Conservation (phyloP, 2,797 vertebrate genomes). For the Pseudopleuronectes americanus region DNA sequence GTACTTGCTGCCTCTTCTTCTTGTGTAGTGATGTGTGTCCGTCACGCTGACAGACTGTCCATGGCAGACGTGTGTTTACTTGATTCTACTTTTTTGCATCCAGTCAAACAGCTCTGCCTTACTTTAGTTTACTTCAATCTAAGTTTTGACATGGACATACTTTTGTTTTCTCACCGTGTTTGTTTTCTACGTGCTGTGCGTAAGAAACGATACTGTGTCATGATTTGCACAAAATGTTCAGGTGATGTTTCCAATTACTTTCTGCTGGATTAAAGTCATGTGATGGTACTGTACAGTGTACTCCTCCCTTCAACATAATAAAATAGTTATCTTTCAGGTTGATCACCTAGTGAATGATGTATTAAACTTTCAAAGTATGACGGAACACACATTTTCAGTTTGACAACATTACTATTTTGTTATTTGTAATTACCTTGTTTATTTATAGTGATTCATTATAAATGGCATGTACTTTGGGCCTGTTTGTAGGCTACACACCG, state of each 20-base stretch:
- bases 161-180: slow-evolving; percentile 26
- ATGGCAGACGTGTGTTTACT: slow-evolving; percentile 1
- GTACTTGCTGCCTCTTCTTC: slow-evolving; percentile 21
- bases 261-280: slow-evolving; percentile 52
- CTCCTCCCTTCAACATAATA: slow-evolving; percentile 59
- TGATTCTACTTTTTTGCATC: slow-evolving; percentile 13
- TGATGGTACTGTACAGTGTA: slow-evolving; percentile 43
- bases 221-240: slow-evolving; percentile 57
- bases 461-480: too few species aligned
- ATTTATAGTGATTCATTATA: too few species aligned
- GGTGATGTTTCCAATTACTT: slow-evolving; percentile 39
- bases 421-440: too few species aligned
- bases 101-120: slow-evolving; percentile 20
- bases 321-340: slow-evolving; percentile 46
- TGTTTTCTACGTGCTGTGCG: slow-evolving; percentile 43
- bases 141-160: slow-evolving; percentile 8
- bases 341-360: background rate
- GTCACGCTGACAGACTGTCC: slow-evolving; percentile 7
- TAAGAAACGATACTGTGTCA: slow-evolving; percentile 37
- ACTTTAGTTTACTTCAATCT: slow-evolving; percentile 18
- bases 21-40: slow-evolving; percentile 9
- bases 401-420: too few species aligned
- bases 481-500: too few species aligned
- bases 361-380: background rate
- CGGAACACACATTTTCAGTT: too few species aligned